These are phyloP conservation scores for Percopsis omiscomaycus DNA, from an alignment of 2,797 vertebrate species.

Conservation along the genomic window DNA sequence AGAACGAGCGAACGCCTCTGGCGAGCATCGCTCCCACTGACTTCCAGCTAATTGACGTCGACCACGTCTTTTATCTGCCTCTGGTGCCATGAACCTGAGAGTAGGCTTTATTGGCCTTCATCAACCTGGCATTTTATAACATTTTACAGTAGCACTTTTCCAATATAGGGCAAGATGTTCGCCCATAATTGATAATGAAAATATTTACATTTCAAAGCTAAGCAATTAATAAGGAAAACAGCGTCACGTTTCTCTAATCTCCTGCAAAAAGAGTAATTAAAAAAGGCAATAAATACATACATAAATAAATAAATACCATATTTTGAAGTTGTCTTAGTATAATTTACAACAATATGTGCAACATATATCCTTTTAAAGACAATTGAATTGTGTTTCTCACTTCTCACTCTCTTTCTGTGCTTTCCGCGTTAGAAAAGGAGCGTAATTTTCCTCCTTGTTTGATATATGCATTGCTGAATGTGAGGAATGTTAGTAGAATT, in stretches of 20 bases:
- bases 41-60: slow-evolving; percentile 75
- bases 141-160: not conserved
- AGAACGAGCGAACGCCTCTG: slow-evolving; percentile 75
- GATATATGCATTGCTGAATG: slow-evolving; percentile 55
- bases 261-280: too few relatives aligned
- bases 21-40: slow-evolving; percentile 72
- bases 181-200: too few relatives aligned
- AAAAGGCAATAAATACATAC: too few relatives aligned
- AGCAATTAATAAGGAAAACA: too few relatives aligned
- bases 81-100: slow-evolving; percentile 65
- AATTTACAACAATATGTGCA: too few relatives aligned
- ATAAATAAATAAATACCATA: too few relatives aligned
- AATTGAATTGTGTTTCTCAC: slow-evolving; percentile 12
- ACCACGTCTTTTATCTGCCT: slow-evolving; percentile 70
- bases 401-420: slow-evolving; percentile 14
- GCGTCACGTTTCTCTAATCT: too few relatives aligned
- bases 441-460: slow-evolving; percentile 28
- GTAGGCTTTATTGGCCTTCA: slow-evolving; percentile 28
- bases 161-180: slow-evolving; percentile 10
- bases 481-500: slow-evolving; percentile 65
- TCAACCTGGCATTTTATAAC: not conserved
- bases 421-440: not conserved
- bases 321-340: too few relatives aligned
- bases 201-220: too few relatives aligned
- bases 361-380: not conserved